Evolutionary conservation across 1,140 invertebrate genomes (phyloP).

Genomic region (Cardiocondyla obscurior): DNA sequence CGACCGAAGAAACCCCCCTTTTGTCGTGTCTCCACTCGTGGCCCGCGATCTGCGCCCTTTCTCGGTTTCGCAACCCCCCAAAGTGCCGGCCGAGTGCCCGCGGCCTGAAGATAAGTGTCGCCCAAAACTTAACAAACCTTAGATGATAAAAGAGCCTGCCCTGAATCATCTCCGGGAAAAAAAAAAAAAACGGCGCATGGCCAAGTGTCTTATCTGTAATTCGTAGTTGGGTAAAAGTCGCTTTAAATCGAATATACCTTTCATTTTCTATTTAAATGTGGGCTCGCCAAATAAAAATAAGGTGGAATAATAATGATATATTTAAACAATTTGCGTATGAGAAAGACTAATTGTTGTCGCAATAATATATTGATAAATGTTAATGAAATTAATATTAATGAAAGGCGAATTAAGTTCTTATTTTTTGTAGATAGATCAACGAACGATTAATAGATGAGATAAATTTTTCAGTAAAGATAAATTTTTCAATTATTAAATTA

Average conservation of each 20-base stretch:
- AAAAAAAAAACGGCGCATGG: slow-evolving; percentile 22
- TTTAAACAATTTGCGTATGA: background rate
- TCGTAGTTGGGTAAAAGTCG: background rate
- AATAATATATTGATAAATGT: background rate
- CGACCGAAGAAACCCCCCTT: slow-evolving; percentile 19
- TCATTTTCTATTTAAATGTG: background rate
- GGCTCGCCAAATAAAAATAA: background rate
- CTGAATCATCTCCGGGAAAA: slow-evolving; percentile 43
- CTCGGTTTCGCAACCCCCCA: slow-evolving; percentile 55
- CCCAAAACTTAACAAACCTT: slow-evolving; percentile 79
- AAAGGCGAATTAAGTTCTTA: background rate
- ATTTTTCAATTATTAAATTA: background rate
- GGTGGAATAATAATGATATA: background rate
- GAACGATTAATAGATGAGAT: background rate
- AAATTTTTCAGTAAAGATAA: background rate
- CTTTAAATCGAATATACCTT: background rate
- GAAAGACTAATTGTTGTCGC: background rate
- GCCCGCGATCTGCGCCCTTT: slow-evolving; percentile 35
- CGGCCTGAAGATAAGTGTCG: slow-evolving; percentile 79
- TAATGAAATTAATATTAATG: background rate
- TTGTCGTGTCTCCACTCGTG: slow-evolving; percentile 48
- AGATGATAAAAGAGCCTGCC: slow-evolving; percentile 72
- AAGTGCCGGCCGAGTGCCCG: slow-evolving; percentile 62
- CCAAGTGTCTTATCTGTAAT: slow-evolving; percentile 48
- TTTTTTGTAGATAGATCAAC: background rate